phyloP scores from a whole-genome alignment of 2,797 vertebrate genomes.

The Darevskia nairensis region DNA sequence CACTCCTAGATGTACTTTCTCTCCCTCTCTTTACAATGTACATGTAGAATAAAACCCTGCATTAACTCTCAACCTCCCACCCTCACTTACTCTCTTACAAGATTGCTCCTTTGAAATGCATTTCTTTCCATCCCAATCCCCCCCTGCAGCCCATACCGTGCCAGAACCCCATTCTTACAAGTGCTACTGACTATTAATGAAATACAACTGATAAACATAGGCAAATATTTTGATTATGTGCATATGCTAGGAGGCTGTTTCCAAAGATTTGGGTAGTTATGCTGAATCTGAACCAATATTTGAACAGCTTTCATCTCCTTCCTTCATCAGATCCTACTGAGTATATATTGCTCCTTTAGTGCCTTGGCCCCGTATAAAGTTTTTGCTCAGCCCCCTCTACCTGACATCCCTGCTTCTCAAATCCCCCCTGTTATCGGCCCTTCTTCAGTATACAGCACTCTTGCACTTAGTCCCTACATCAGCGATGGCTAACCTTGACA shows the following conservation, averaged over 20 bases:
- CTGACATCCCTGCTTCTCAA: not conserved
- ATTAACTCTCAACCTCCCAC: not conserved
- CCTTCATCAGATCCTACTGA: not conserved
- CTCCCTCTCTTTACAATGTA: constrained; percentile 18
- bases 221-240: constrained; percentile 5
- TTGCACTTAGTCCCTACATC: not conserved
- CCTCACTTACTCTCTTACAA: not conserved
- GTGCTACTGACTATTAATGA: not conserved
- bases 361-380: not conserved
- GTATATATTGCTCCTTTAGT: not conserved
- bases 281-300: not conserved
- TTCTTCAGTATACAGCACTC: not conserved
- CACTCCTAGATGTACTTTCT: constrained; percentile 9
- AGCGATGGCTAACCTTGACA: too few relatives aligned
- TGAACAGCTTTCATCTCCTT: not conserved
- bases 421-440: accelerated
- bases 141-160: not conserved
- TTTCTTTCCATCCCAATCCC: too few relatives aligned
- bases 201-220: constrained; percentile 8
- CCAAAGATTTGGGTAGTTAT: not conserved
- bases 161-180: not conserved
- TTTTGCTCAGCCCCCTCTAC: not conserved
- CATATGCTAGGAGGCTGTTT: not conserved
- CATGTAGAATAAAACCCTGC: constrained; percentile 11
- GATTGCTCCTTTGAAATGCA: not conserved